A percentile compares a stretch with the other conserved stretches of the same genome.
phyloP scores from a whole-genome alignment of 2,113 vertebrate genomes.

The Microcebus griseorufus region DNA sequence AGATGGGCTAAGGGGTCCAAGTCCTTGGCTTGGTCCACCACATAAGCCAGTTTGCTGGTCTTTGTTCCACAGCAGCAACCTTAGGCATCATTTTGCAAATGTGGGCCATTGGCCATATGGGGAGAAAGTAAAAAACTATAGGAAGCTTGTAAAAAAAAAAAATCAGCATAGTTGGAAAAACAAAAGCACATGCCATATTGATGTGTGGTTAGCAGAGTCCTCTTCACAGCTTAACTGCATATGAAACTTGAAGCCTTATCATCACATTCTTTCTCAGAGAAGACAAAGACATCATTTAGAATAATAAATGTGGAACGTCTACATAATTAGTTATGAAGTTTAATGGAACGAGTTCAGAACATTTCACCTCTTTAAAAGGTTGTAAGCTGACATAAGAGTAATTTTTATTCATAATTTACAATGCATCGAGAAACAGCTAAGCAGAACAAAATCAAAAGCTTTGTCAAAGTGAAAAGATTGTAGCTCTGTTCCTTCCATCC shows the following conservation, averaged over 20 bases:
- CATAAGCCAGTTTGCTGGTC: neutral
- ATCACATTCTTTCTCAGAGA: neutral
- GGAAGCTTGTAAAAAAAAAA: neutral
- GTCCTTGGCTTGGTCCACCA: neutral
- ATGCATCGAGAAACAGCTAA: neutral
- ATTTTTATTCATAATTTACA: neutral
- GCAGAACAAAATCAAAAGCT: conserved; percentile 18
- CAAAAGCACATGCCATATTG: neutral
- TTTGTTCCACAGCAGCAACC: neutral
- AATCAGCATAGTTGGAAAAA: neutral
- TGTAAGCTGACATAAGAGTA: neutral
- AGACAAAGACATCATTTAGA: neutral
- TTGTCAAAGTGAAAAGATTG: neutral
- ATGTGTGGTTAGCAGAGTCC: neutral
- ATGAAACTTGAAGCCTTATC: neutral
- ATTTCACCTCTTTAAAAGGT: neutral
- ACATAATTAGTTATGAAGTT: neutral
- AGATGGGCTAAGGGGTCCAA: too few species aligned
- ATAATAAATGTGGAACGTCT: neutral
- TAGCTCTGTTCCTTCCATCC: neutral
- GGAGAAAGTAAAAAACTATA: neutral
- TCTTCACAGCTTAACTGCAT: neutral
- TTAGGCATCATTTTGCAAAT: neutral
- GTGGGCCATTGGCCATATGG: neutral
- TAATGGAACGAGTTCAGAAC: neutral